These are phyloP conservation scores for Alouatta palliata DNA, from an alignment of 2,113 vertebrate genomes.

Conservation along the genomic window DNA sequence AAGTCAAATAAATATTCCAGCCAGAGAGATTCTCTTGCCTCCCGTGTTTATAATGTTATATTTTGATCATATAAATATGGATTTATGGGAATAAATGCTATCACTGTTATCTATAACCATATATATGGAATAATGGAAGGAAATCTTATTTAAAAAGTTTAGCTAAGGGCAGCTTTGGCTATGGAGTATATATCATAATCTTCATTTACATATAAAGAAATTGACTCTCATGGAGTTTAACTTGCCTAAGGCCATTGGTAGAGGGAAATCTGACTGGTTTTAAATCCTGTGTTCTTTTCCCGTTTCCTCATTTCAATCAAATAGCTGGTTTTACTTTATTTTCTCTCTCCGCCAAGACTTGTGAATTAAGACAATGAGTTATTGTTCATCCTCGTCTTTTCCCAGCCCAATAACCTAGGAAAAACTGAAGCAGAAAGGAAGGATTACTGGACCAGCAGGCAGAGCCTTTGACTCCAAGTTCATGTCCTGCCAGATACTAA, in stretches of 20 bases:
- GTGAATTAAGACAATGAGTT: background rate
- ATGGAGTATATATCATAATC: background rate
- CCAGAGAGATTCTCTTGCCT: background rate
- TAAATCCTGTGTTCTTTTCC: background rate
- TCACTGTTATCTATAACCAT: background rate
- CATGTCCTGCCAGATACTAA: fast-evolving
- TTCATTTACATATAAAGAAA: background rate
- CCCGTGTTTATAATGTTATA: background rate
- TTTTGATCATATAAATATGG: background rate
- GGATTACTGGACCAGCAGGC: background rate
- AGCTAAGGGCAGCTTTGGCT: background rate
- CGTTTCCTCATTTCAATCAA: background rate
- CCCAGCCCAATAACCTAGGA: background rate
- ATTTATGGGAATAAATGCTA: background rate
- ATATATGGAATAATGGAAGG: background rate
- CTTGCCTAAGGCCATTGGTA: background rate
- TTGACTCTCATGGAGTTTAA: background rate
- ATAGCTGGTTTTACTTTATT: background rate
- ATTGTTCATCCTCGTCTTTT: background rate
- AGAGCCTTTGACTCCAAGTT: background rate
- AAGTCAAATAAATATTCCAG: background rate
- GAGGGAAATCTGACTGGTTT: background rate
- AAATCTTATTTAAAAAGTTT: background rate
- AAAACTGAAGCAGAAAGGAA: background rate
- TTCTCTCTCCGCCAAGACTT: background rate